Conservation (phyloP, 2,797 vertebrate genomes). For the Martes flavigula region DNA sequence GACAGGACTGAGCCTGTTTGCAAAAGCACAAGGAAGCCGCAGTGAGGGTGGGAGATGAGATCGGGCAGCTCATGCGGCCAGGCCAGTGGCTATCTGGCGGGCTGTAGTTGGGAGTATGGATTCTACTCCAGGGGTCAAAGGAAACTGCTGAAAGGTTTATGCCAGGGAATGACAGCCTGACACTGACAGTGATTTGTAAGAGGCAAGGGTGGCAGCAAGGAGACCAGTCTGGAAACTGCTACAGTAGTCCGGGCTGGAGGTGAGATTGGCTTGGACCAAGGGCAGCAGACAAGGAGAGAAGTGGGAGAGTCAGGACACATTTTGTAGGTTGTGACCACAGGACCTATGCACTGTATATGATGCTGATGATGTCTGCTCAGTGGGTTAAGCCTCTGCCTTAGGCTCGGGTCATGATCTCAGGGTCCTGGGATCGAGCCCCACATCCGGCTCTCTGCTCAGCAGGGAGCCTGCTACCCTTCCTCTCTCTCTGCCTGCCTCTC, state of each 20-base stretch:
- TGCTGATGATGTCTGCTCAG: background rate
- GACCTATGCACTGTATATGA: background rate
- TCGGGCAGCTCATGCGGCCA: background rate
- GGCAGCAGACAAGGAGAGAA: background rate
- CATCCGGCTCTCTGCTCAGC: too few species aligned
- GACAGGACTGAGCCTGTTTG: background rate
- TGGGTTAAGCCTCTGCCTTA: too few species aligned
- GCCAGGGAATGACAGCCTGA: background rate
- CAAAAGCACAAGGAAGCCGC: background rate
- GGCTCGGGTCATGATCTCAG: too few species aligned
- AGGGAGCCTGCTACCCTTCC: too few species aligned
- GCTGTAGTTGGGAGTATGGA: background rate
- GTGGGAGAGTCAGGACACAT: background rate
- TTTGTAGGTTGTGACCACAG: background rate
- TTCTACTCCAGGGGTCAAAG: background rate
- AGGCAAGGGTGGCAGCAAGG: background rate
- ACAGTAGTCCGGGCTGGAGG: background rate
- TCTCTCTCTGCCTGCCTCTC: too few species aligned
- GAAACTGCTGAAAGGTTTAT: background rate
- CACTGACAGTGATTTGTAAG: background rate
- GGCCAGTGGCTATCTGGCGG: background rate
- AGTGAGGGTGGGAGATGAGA: rapidly evolving
- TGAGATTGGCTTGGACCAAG: background rate
- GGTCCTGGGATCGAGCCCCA: too few species aligned
- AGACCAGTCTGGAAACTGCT: background rate